Base-by-base conservation (phyloP, 2,888 invertebrate species). In the Pristionchus mayeri region DNA sequence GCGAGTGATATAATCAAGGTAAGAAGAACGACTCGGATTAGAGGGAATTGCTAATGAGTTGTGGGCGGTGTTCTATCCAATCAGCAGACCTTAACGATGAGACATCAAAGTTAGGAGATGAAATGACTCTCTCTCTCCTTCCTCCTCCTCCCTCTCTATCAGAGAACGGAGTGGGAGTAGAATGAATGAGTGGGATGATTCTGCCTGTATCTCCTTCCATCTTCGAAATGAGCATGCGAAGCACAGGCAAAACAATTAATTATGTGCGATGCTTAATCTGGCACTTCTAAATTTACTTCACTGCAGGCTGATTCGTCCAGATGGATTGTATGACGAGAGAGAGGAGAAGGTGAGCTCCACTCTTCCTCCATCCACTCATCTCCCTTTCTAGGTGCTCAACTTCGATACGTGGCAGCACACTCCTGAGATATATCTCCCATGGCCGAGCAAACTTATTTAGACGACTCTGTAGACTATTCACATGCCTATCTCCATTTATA, bases 231-330 rank as follows among this genome's bases (percentile, higher is more conserved):
- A 40, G 3, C 18, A 37, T 40, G 9, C 50, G 27, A 21, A 48
- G 40, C 18, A 44, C 0, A 27, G n/a, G 71, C 21, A 60, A 18
- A 21, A 67, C 34, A 18, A 67, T 34, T 13, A 71, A 40, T 37
- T 71, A 37, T 40, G 40, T 9, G 27, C n/a, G n/a, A n/a, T n/a
- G n/a, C n/a, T n/a, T n/a, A n/a, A n/a, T n/a, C n/a, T n/a, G n/a
- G 37, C 3, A 71, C 21, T n/a, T 40, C 24, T n/a, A 44, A 44
- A 44, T 44, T 44, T 13, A 44, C 13, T 44, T 13, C 13, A 27
- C 34, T 80, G 11, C 80, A 80, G 80, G 80, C 80, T 80, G 11
- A 37, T 80, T 18, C 44, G 80, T 30, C 80, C 80, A 13, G 80
- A 80, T 57, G 80, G 80, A 11, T 57, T 80, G n/a, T 80, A 80